Evolutionary conservation across 2,797 vertebrate genomes (phyloP).

Genomic region (Falco rusticolus): DNA sequence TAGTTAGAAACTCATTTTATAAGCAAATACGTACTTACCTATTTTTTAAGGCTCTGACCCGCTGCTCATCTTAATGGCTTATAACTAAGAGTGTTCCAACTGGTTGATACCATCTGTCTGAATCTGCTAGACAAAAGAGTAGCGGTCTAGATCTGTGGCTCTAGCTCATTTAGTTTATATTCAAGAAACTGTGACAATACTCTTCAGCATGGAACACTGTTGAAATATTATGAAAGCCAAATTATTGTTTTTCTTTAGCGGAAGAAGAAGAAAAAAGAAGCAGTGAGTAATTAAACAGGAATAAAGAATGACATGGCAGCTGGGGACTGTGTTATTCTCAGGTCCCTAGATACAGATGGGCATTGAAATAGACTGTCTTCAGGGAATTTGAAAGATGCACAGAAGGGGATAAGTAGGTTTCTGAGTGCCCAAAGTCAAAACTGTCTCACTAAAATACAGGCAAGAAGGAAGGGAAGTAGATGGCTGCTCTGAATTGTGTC

Average conservation of each 20-base stretch:
- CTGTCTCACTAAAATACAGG: not conserved
- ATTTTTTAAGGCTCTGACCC: constrained; percentile 40
- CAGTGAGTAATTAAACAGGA: constrained; percentile 35
- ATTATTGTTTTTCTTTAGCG: constrained; percentile 24
- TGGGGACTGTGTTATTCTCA: not conserved
- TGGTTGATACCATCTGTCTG: constrained; percentile 39
- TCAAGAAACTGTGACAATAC: constrained; percentile 13
- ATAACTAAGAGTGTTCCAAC: constrained; percentile 9
- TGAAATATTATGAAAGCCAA: constrained; percentile 40
- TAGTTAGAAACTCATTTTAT: constrained; percentile 58
- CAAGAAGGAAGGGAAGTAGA: not conserved
- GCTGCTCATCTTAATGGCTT: constrained; percentile 5
- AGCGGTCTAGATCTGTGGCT: not conserved
- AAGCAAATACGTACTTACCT: constrained; percentile 28
- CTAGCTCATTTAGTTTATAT: constrained; percentile 28
- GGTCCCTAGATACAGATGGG: not conserved
- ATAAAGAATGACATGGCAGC: constrained; percentile 7
- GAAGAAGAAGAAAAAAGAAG: not conserved
- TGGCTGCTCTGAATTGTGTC: not conserved
- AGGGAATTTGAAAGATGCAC: not conserved
- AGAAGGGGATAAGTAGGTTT: not conserved
- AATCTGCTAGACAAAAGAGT: constrained; percentile 36
- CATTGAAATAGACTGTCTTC: not conserved
- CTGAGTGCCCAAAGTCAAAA: not conserved
- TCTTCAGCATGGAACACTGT: not conserved